Percentiles rank a stretch among this genome's conserved stretches.
Conservation (phyloP, 2,113 vertebrate species). For the Apteryx mantelli region DNA sequence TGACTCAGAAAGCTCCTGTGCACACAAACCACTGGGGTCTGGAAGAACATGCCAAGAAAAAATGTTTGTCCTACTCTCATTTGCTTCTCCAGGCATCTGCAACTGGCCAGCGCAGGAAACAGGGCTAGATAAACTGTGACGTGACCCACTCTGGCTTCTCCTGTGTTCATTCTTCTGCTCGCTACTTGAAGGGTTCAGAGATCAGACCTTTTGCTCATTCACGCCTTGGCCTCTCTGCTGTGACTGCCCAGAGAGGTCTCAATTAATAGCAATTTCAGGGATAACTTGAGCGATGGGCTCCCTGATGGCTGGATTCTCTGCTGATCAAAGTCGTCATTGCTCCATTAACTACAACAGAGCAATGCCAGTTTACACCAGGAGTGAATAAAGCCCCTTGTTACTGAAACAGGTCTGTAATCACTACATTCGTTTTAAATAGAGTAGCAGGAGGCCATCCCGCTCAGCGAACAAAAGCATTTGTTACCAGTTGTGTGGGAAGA, state of each 20-base stretch:
- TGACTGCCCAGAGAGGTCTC: not conserved
- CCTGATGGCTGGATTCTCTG: not conserved
- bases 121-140: not conserved
- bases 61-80: not conserved
- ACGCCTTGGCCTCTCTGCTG: not conserved
- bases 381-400: not conserved
- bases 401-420: not conserved
- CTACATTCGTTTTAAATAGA: not conserved
- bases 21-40: fast-evolving
- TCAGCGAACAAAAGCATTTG: not conserved
- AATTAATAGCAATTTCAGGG: slow-evolving; percentile 13
- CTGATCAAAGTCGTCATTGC: slow-evolving; percentile 23
- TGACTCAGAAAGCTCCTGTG: not conserved
- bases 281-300: not conserved
- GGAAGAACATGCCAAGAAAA: not conserved
- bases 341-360: not conserved
- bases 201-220: not conserved
- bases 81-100: not conserved
- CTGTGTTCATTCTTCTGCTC: not conserved
- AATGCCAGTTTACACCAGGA: not conserved
- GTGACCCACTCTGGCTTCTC: not conserved
- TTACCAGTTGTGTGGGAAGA: not conserved
- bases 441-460: not conserved
- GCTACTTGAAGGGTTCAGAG: not conserved
- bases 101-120: fast-evolving